Conservation (phyloP, 2,888 invertebrate genomes). For the Plebejus argus region DNA sequence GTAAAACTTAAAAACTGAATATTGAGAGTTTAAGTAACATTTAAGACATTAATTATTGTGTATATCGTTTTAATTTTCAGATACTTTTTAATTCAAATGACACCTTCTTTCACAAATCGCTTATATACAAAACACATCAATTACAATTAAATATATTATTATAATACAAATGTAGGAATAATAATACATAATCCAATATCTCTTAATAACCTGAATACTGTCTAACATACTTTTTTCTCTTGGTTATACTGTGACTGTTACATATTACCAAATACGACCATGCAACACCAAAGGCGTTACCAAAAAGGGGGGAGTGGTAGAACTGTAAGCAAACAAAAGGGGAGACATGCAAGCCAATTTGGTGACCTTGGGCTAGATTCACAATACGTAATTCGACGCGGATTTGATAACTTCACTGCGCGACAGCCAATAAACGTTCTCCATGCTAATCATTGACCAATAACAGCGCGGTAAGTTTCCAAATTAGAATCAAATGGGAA, state of each 20-base stretch:
- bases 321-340: constrained; percentile 26
- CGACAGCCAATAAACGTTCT: not conserved
- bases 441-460: not conserved
- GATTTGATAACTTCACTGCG: not conserved
- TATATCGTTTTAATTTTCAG: not conserved
- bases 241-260: not conserved
- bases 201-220: constrained; percentile 5
- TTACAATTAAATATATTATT: not conserved
- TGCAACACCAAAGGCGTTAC: constrained; percentile 43
- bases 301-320: constrained; percentile 5
- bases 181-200: not conserved
- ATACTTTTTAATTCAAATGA: not conserved
- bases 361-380: constrained; percentile 22
- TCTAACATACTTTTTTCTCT: not conserved
- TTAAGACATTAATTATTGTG: not conserved
- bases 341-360: constrained; percentile 42
- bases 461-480: not conserved
- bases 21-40: not conserved
- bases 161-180: not conserved
- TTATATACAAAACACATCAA: not conserved
- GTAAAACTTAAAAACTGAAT: not conserved
- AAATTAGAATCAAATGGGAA: not conserved
- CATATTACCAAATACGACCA: constrained; percentile 32
- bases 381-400: not conserved
- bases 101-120: not conserved